Conservation (phyloP, 1,140 invertebrate species). For the Agraylea sexmaculata region DNA sequence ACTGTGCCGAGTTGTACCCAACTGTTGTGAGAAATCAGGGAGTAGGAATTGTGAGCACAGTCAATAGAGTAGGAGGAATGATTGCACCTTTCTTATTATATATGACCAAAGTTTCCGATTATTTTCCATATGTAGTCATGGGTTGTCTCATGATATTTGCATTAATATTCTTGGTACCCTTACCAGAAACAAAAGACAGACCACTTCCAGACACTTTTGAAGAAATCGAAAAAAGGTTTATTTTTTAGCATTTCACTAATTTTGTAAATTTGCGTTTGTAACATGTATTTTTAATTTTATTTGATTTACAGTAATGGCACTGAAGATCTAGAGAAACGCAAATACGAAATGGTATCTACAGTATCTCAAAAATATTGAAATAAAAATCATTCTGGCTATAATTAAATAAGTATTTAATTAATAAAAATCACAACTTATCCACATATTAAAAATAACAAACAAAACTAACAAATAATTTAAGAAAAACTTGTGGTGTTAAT, state of each 20-base stretch:
- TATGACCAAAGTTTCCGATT: conserved; percentile 38
- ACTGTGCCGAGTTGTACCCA: conserved; percentile 55
- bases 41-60: conserved; percentile 47
- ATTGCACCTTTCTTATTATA: conserved; percentile 49
- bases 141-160: conserved; percentile 25
- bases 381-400: not conserved
- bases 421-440: not conserved
- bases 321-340: not conserved
- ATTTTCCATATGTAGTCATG: conserved; percentile 28
- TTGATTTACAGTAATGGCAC: not conserved
- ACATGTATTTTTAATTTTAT: not conserved
- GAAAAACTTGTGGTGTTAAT: not conserved
- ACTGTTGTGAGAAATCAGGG: conserved; percentile 54
- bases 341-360: not conserved
- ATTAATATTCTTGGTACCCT: conserved; percentile 26
- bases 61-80: conserved; percentile 53
- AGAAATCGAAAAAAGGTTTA: conserved; percentile 24
- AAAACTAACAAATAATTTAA: not conserved
- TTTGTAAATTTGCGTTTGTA: not conserved
- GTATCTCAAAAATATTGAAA: not conserved
- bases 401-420: not conserved
- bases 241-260: not conserved
- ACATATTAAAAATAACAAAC: not conserved
- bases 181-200: conserved; percentile 33
- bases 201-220: conserved; percentile 32